Conservation (phyloP, 2,113 vertebrate genomes). For the Pseudorhombus dupliciocellatus region DNA sequence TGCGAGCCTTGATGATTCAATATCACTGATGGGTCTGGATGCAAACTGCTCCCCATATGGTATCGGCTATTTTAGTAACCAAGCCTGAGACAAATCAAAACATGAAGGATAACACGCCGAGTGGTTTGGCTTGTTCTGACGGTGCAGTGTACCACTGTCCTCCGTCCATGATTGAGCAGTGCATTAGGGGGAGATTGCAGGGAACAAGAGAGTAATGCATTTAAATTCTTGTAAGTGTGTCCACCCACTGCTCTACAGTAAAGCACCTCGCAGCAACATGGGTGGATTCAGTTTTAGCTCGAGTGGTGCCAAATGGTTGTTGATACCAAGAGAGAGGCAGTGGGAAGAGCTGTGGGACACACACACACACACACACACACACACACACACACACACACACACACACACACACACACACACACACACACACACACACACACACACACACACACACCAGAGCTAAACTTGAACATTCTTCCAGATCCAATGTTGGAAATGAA, state of each 20-base stretch:
- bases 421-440: neutral
- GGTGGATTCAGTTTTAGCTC: neutral
- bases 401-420: neutral
- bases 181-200: neutral
- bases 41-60: constrained; percentile 29
- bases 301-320: constrained; percentile 26
- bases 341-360: neutral
- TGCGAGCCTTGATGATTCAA: constrained; percentile 14
- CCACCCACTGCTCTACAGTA: constrained; percentile 11
- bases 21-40: constrained; percentile 25
- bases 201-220: neutral
- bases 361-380: neutral
- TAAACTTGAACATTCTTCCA: neutral
- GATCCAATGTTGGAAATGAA: neutral
- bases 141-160: neutral
- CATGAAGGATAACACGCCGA: neutral
- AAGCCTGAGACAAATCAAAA: constrained; percentile 16
- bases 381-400: neutral
- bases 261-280: constrained; percentile 2
- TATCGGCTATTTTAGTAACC: constrained; percentile 35
- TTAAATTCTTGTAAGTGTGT: neutral
- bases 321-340: constrained; percentile 21
- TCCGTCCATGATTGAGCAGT: neutral
- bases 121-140: neutral
- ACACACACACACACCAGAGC: neutral